These are phyloP conservation scores for Dryoscopus gambensis DNA, from an alignment of 2,113 vertebrate genomes.

Conservation along the genomic window DNA sequence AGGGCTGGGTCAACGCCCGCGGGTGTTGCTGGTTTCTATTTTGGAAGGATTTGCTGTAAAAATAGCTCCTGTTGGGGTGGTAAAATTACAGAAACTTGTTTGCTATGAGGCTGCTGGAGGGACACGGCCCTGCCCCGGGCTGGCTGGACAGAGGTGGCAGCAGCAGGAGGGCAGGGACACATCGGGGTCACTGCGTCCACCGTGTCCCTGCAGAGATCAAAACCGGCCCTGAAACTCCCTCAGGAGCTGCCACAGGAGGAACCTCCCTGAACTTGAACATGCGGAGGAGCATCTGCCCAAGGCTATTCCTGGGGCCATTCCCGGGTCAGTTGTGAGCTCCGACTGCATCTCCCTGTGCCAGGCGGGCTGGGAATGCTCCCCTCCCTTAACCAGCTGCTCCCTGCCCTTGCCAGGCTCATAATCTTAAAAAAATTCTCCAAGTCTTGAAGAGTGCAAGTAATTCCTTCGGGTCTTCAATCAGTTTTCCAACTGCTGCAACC, in stretches of 20 bases:
- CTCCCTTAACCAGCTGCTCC: not conserved
- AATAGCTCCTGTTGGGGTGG: not conserved
- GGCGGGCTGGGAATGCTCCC: not conserved
- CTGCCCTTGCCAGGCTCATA: not conserved
- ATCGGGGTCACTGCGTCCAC: rapidly evolving
- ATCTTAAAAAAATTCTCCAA: not conserved
- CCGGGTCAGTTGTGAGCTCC: not conserved
- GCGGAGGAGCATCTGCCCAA: not conserved
- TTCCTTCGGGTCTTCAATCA: not conserved
- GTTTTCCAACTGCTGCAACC: not conserved
- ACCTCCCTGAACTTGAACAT: not conserved
- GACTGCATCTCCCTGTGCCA: not conserved
- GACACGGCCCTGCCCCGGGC: not conserved
- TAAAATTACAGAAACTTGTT: not conserved
- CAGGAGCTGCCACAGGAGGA: not conserved
- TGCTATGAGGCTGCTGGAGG: not conserved
- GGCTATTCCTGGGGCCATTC: not conserved
- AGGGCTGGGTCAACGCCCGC: not conserved
- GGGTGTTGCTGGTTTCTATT: not conserved
- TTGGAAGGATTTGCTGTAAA: constrained; percentile 3
- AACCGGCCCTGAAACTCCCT: not conserved
- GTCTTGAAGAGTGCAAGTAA: not conserved
- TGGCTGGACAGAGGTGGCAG: not conserved
- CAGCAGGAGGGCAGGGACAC: not conserved
- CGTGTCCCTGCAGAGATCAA: not conserved